Evolutionary conservation across 2,888 invertebrate genomes (phyloP).

Genomic region (Nesidiocoris tenuis): DNA sequence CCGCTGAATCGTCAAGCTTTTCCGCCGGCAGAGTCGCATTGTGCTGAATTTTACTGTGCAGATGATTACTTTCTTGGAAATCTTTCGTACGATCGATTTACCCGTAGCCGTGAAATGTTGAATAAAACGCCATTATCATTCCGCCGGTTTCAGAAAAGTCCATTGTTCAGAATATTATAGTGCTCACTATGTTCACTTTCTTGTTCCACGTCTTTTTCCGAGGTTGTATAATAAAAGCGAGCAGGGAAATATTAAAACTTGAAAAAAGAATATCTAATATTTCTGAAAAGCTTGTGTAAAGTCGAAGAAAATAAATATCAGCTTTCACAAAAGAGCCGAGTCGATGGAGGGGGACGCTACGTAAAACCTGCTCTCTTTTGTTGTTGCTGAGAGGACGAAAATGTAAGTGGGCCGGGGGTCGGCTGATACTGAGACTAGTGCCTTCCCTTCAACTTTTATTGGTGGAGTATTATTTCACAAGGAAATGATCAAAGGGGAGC

Average conservation of each 20-base stretch:
- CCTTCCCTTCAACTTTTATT: neutral
- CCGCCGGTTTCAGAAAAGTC: too few relatives aligned
- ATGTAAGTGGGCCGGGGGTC: neutral
- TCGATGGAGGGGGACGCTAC: neutral
- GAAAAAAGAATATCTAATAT: neutral
- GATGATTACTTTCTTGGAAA: too few relatives aligned
- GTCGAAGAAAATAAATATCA: neutral
- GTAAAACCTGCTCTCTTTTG: neutral
- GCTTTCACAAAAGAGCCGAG: neutral
- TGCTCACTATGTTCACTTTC: too few relatives aligned
- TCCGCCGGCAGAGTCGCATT: too few relatives aligned
- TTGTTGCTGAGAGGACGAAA: neutral
- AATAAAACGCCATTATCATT: too few relatives aligned
- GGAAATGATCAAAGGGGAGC: neutral
- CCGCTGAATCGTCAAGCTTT: too few relatives aligned
- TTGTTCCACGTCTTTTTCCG: too few relatives aligned
- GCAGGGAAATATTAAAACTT: neutral
- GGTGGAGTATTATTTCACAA: neutral
- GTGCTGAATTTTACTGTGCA: too few relatives aligned
- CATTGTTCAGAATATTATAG: too few relatives aligned
- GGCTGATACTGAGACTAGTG: neutral
- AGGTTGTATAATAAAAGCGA: too few relatives aligned
- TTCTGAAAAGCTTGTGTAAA: neutral
- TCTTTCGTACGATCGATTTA: too few relatives aligned
- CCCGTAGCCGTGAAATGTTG: too few relatives aligned